A percentile compares a stretch with the other conserved stretches of the same genome.
Evolutionary conservation across 2,113 vertebrate species (phyloP).

Genomic region (Mastomys natalensis): DNA sequence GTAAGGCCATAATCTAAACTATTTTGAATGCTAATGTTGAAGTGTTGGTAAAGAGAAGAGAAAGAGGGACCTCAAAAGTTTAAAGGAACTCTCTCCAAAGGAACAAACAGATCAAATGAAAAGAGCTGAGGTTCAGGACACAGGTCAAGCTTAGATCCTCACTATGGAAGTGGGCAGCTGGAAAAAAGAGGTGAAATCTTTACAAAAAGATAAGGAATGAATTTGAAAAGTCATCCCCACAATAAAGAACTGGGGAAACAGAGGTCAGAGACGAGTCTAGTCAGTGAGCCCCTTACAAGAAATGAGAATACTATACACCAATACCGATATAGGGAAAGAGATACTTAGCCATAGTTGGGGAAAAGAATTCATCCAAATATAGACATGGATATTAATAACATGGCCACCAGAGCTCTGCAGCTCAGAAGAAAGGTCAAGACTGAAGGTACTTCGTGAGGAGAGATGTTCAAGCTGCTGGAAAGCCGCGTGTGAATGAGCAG

Average conservation of each 20-base stretch:
- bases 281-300: background rate
- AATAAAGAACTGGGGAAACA: background rate
- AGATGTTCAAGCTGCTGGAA: background rate
- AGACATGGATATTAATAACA: background rate
- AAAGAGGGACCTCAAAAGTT: background rate
- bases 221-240: background rate
- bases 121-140: background rate
- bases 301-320: background rate
- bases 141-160: background rate
- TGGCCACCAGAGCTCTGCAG: no score
- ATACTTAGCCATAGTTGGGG: background rate
- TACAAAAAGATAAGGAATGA: background rate
- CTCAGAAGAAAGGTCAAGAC: background rate
- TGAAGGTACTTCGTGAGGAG: background rate
- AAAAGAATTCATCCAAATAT: background rate
- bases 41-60: background rate
- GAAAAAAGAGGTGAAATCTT: background rate
- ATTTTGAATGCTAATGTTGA: background rate
- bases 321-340: background rate
- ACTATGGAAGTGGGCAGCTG: fast-evolving
- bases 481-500: fast-evolving
- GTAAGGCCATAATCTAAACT: background rate
- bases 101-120: background rate
- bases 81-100: background rate
- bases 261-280: background rate